Conservation (phyloP, 2,113 vertebrate genomes). For the Nothoprocta pentlandii region DNA sequence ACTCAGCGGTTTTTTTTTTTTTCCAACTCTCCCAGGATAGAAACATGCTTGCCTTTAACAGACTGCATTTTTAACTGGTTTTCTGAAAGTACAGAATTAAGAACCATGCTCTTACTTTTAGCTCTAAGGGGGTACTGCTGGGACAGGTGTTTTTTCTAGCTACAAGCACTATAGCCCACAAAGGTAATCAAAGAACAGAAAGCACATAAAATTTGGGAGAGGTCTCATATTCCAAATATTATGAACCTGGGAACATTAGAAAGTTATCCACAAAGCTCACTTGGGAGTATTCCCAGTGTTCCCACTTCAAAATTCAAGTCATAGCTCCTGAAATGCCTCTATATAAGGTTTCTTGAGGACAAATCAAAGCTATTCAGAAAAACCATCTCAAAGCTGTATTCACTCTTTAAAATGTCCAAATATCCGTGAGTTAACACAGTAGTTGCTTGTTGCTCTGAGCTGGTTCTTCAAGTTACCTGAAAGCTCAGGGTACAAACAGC, state of each 20-base stretch:
- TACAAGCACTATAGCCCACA: not conserved
- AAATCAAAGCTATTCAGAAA: not conserved
- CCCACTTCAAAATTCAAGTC: not conserved
- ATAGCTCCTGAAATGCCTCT: not conserved
- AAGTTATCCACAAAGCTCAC: not conserved
- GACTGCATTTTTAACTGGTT: not conserved
- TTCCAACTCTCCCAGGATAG: not conserved
- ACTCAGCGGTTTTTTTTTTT: not conserved
- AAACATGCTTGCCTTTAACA: not conserved
- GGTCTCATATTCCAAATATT: not conserved
- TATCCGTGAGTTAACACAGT: not conserved
- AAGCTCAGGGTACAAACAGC: not conserved
- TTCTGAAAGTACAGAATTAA: not conserved
- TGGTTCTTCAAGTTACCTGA: not conserved
- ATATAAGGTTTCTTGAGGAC: not conserved
- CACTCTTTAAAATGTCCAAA: not conserved
- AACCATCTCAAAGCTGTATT: not conserved
- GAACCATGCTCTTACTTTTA: not conserved
- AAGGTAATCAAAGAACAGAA: not conserved
- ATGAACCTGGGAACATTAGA: not conserved
- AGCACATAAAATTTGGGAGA: fast-evolving
- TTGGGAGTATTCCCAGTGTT: not conserved
- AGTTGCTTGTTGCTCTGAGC: not conserved
- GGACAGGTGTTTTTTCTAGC: not conserved
- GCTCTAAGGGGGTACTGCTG: not conserved